Base-by-base conservation (phyloP, 2,888 invertebrate species). In the Megalurothrips usitatus region DNA sequence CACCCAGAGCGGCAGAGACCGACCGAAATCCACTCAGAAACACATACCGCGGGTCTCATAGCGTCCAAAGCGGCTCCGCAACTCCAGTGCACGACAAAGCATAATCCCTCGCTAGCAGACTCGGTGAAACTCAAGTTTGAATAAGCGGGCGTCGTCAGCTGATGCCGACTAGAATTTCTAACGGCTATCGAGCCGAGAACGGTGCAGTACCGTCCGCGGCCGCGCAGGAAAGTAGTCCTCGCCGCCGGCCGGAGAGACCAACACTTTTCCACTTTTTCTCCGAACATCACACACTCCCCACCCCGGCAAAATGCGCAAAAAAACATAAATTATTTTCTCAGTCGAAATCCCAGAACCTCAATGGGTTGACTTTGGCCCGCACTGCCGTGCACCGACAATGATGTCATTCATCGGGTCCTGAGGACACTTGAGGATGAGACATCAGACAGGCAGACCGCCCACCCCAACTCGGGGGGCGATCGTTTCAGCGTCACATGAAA, bases 361-460 rank as follows among this genome's bases (percentile, higher is more conserved):
- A 14, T 14, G 14, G 58, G 34, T 6, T 43, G 34, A 43, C 34
- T 43, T 43, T 43, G 2, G 34, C 2, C 34, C 6, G 34, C 34
- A 43, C 2, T 43, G 34, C 34, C 34, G 6, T 43, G 34, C 3
- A 43, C 34, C 17, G 17, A 58, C 58, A 58, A 26, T 75, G 68
- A 75, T 75, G 68, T 75, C 68, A 75, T 75, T 75, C 68, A 75
- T 26, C n/a, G 23, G 12, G 23, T 23, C 58, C 14, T 58, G 23
- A 75, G 68, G 68, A 75, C 68, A 75, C 68, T 75, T 75, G 68
- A 68, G 68, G 68, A 68, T 68, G 68, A 23, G n/a, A 26, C 26
- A 4, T 19, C 17, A 58, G 14, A 14, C 6, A 9, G 58, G 14
- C 11, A 14, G 3, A 43, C 34, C 34, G 34, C n/a, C n/a, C n/a